Conservation (phyloP, 2,113 vertebrate species). For the Genyomyrus donnyi region DNA sequence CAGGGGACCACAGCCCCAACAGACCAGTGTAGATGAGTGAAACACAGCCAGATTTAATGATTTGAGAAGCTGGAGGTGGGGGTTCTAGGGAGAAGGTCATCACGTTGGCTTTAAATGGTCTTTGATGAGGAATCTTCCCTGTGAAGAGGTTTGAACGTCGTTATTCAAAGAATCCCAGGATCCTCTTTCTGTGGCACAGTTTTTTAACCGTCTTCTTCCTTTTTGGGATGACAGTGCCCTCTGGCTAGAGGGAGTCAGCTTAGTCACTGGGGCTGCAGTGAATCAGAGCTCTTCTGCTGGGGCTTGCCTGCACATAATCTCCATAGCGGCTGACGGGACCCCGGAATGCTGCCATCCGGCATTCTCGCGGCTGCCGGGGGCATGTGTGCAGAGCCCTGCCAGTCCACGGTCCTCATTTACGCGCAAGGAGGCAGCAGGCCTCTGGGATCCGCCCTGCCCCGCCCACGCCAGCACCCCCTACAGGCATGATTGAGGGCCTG, state of each 20-base stretch:
- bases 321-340: background rate
- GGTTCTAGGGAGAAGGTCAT: background rate
- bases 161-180: background rate
- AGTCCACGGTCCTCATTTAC: background rate
- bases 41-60: background rate
- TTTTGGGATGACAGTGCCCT: background rate
- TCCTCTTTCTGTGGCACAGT: background rate
- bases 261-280: background rate
- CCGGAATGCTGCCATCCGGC: conserved; percentile 25
- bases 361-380: conserved; percentile 18
- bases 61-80: background rate
- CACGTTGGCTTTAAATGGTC: background rate
- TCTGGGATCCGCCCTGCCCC: background rate
- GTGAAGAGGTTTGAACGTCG: background rate
- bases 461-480: background rate
- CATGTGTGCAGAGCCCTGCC: background rate
- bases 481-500: background rate
- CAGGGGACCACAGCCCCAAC: background rate
- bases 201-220: background rate
- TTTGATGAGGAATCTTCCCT: background rate
- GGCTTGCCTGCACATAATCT: conserved; percentile 11
- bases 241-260: background rate
- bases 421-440: background rate
- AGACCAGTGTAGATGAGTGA: background rate
- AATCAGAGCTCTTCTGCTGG: background rate